Evolutionary conservation across 2,888 invertebrate species (phyloP).

Genomic region (Netelia melanura): DNA sequence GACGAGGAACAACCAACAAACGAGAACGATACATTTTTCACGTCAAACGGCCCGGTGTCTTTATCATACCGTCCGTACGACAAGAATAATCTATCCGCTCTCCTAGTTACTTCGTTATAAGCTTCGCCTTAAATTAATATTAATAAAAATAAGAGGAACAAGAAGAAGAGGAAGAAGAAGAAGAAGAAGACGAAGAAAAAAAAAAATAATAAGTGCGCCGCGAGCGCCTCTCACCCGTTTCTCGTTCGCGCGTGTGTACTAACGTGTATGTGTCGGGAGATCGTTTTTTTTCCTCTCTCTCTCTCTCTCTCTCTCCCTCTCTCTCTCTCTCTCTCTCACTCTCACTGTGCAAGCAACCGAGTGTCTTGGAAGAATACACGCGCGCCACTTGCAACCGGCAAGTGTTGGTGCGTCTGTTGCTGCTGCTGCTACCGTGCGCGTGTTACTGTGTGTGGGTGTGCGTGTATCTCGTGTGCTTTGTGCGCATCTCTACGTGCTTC

Average conservation of each 20-base stretch:
- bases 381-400: slow-evolving; percentile 18
- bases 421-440: neutral
- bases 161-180: slow-evolving; percentile 7
- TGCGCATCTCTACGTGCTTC: neutral
- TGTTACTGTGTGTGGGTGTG: slow-evolving; percentile 6
- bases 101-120: slow-evolving; percentile 53
- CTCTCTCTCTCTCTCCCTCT: neutral
- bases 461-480: slow-evolving; percentile 5
- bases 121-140: neutral
- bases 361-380: slow-evolving; percentile 17
- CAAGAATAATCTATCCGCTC: slow-evolving; percentile 18
- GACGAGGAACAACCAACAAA: slow-evolving; percentile 41
- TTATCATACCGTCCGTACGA: slow-evolving; percentile 30
- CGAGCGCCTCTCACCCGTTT: slow-evolving; percentile 13
- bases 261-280: slow-evolving; percentile 23
- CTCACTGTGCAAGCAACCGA: neutral
- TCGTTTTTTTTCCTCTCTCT: slow-evolving; percentile 1
- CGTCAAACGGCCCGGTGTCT: slow-evolving; percentile 37
- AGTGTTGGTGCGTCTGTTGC: slow-evolving; percentile 9
- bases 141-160: neutral
- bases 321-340: neutral
- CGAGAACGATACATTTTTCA: slow-evolving; percentile 37
- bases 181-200: neutral
- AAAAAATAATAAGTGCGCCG: slow-evolving; percentile 28
- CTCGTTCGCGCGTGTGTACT: slow-evolving; percentile 1